These are phyloP conservation scores for Numenius arquata DNA, from an alignment of 2,113 vertebrate genomes.

Conservation along the genomic window DNA sequence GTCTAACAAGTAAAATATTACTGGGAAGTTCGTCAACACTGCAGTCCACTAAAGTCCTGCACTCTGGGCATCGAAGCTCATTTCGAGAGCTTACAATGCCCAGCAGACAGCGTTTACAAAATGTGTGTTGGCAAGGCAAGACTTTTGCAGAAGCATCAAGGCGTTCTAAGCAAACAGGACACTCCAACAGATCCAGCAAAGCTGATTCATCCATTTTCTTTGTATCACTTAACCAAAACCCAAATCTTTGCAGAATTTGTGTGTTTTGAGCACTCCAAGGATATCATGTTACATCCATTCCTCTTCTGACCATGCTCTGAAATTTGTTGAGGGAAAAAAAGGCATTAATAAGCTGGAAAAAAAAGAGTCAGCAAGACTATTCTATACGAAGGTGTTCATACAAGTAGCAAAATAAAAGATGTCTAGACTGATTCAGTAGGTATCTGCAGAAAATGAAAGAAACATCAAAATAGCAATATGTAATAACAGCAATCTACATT, in stretches of 20 bases:
- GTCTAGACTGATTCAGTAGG: not conserved
- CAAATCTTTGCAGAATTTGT: constrained; percentile 40
- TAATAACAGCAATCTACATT: not conserved
- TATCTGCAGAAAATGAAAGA: not conserved
- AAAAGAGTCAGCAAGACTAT: not conserved
- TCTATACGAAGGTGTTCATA: not conserved
- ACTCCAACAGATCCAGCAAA: constrained; percentile 95
- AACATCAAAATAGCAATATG: not conserved
- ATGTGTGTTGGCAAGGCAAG: constrained; percentile 96
- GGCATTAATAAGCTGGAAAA: not conserved
- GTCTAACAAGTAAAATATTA: constrained; percentile 95
- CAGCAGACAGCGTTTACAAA: constrained; percentile 94
- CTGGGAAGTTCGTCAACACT: constrained; percentile 94
- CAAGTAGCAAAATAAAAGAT: not conserved
- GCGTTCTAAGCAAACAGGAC: constrained; percentile 95
- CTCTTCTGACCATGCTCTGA: constrained; percentile 75
- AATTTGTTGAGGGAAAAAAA: constrained; percentile 40
- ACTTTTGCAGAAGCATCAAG: constrained; percentile 96
- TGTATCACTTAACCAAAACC: constrained; percentile 34
- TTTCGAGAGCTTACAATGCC: constrained; percentile 93
- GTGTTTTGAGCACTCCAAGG: constrained; percentile 26
- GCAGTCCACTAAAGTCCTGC: constrained; percentile 92
- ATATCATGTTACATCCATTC: constrained; percentile 95
- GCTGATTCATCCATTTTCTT: constrained; percentile 94
- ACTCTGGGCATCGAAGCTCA: constrained; percentile 95